Conservation (phyloP, 2,888 invertebrate species). For the Zele albiditarsus region DNA sequence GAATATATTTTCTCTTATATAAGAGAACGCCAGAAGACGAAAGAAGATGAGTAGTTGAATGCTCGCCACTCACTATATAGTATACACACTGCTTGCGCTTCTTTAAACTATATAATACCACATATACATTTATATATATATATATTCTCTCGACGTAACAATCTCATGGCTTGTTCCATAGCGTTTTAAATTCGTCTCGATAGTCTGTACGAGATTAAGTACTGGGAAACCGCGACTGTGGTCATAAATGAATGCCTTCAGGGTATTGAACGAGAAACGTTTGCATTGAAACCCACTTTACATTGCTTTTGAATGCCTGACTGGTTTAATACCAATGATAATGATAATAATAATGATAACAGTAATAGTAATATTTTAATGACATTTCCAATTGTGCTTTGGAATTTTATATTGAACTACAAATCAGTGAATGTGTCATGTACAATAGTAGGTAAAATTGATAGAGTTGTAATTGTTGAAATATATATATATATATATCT, state of each 20-base stretch:
- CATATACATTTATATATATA: background rate
- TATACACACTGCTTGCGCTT: background rate
- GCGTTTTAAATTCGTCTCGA: conserved; percentile 51
- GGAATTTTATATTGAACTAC: background rate
- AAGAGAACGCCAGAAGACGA: background rate
- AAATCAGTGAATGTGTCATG: background rate
- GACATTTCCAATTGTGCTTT: background rate
- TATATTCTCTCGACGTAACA: conserved; percentile 33
- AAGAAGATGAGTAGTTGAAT: conserved; percentile 8
- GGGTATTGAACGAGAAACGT: conserved; percentile 29
- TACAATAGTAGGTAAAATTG: background rate
- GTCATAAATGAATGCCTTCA: conserved; percentile 34
- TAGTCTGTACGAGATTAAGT: conserved; percentile 63
- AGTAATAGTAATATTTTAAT: background rate
- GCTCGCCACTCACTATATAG: background rate
- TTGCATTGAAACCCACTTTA: conserved; percentile 1
- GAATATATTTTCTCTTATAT: background rate
- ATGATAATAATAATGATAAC: background rate
- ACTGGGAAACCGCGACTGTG: conserved; percentile 58
- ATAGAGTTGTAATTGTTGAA: background rate
- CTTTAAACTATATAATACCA: conserved; percentile 1
- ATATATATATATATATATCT: no score
- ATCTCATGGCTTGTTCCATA: conserved; percentile 48
- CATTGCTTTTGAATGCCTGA: background rate
- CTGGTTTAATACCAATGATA: background rate